Conservation (phyloP, 2,888 invertebrate genomes). For the Volucella bombylans region DNA sequence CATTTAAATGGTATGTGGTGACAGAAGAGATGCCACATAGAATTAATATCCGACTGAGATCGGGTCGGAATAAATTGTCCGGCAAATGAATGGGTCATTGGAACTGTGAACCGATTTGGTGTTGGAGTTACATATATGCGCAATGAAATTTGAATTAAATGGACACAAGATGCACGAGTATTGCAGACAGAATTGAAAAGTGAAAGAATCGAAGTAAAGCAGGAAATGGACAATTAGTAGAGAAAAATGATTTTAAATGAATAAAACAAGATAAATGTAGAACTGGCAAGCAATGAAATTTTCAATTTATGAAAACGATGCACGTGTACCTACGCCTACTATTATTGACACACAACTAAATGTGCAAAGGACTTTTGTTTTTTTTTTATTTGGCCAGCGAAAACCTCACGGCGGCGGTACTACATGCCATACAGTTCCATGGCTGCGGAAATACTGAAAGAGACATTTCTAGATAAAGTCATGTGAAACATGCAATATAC, state of each 20-base stretch:
- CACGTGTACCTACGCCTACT: too few species aligned
- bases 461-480: too few species aligned
- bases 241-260: not conserved
- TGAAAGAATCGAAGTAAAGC: not conserved
- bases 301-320: too few species aligned
- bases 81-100: conserved; percentile 29
- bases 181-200: conserved; percentile 24
- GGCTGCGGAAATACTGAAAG: too few species aligned
- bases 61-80: conserved; percentile 17
- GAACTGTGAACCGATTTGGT: conserved; percentile 34
- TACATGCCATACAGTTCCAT: too few species aligned
- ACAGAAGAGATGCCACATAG: not conserved
- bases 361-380: too few species aligned
- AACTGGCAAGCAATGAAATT: too few species aligned
- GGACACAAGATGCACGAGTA: not conserved
- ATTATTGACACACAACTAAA: too few species aligned
- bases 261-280: too few species aligned
- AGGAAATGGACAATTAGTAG: not conserved
- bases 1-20: conserved; percentile 12
- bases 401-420: too few species aligned
- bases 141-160: conserved; percentile 10
- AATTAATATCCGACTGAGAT: conserved; percentile 16
- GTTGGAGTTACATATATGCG: conserved; percentile 2
- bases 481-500: too few species aligned
- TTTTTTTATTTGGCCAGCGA: too few species aligned